Conservation (phyloP, 92 coral and sea anemone genomes). For the Metridium senile region DNA sequence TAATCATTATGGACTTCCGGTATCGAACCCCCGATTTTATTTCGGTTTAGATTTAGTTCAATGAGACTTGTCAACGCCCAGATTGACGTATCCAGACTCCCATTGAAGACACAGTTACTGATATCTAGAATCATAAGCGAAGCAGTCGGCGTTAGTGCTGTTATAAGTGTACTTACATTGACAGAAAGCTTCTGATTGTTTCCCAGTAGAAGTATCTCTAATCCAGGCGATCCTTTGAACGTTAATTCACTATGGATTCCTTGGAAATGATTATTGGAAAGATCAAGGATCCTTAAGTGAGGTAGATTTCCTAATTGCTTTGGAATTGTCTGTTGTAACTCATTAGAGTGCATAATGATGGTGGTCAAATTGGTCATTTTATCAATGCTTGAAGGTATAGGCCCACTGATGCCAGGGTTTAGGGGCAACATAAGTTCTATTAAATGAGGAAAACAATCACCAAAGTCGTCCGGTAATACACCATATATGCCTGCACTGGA, state of each 20-base stretch:
- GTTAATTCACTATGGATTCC: slow-evolving; percentile 39
- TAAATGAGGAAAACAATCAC: slow-evolving; percentile 43
- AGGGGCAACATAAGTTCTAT: slow-evolving; percentile 34
- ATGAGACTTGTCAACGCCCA: slow-evolving; percentile 41
- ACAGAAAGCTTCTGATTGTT: slow-evolving; percentile 31
- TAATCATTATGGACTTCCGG: slow-evolving; percentile 7
- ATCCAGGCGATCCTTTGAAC: slow-evolving; percentile 23
- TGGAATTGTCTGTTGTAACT: slow-evolving; percentile 45
- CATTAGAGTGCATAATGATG: slow-evolving; percentile 35
- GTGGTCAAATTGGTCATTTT: slow-evolving; percentile 46
- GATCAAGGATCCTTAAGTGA: slow-evolving; percentile 48
- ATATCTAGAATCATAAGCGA: slow-evolving; percentile 45
- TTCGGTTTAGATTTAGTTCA: slow-evolving; percentile 49
- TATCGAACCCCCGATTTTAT: slow-evolving; percentile 38
- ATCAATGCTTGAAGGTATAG: slow-evolving; percentile 38
- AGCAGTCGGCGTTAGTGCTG: slow-evolving; percentile 36
- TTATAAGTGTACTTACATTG: slow-evolving; percentile 32
- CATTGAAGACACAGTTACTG: slow-evolving; percentile 50
- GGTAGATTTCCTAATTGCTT: slow-evolving; percentile 34
- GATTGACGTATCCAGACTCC: slow-evolving; percentile 20
- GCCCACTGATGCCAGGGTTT: slow-evolving; percentile 39
- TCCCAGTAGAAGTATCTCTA: slow-evolving; percentile 53
- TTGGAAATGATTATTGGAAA: slow-evolving; percentile 47
- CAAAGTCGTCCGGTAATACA: slow-evolving; percentile 51
- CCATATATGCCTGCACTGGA: slow-evolving; percentile 52